Evolutionary conservation across 2,113 vertebrate genomes (phyloP).

Genomic region (Clarias macrocephalus): DNA sequence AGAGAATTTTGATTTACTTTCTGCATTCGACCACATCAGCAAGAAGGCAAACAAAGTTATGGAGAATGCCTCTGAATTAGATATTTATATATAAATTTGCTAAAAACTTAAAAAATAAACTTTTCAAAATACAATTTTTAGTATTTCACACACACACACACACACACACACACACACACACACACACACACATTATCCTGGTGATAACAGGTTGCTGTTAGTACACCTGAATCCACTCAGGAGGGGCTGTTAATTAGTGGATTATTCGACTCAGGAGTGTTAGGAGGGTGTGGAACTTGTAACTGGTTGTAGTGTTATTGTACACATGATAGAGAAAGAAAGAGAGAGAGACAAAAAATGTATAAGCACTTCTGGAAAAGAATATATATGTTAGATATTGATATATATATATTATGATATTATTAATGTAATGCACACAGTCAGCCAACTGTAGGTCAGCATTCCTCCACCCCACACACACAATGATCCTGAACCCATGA

Average conservation of each 20-base stretch:
- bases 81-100: background rate
- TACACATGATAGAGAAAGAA: too few relatives aligned
- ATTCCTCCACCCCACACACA: background rate
- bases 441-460: too few relatives aligned
- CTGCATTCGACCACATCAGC: background rate
- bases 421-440: too few relatives aligned
- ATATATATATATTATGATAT: too few relatives aligned
- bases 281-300: background rate
- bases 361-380: too few relatives aligned
- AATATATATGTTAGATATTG: too few relatives aligned
- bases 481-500: background rate
- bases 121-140: too few relatives aligned
- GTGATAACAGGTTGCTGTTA: background rate
- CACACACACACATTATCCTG: too few relatives aligned
- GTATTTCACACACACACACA: background rate
- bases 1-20: background rate
- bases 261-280: background rate
- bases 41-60: background rate
- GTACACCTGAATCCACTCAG: background rate
- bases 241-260: background rate
- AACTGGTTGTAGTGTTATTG: too few relatives aligned
- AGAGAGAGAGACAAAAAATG: too few relatives aligned
- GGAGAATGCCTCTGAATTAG: background rate
- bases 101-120: too few relatives aligned
- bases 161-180: background rate